Conservation (phyloP, 1,140 invertebrate genomes). For the Sarcophaga peregrina region DNA sequence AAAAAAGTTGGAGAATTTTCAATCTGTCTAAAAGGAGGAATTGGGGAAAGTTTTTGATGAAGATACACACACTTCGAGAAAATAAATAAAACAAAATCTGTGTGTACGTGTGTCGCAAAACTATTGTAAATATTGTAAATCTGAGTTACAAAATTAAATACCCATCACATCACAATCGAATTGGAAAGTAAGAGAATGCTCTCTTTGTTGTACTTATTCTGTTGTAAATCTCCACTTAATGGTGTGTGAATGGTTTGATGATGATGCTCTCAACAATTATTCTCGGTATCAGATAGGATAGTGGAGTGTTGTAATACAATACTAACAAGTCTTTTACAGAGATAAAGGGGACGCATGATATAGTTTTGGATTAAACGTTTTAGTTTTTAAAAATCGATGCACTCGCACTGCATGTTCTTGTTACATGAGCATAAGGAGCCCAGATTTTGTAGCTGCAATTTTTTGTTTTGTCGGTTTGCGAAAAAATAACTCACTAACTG, state of each 20-base stretch:
- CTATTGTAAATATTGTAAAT: background rate
- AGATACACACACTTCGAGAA: background rate
- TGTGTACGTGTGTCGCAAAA: background rate
- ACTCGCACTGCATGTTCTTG: conserved; percentile 66
- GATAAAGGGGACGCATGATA: background rate
- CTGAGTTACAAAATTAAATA: background rate
- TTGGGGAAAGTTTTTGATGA: background rate
- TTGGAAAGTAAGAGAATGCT: too few species aligned
- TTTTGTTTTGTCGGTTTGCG: background rate
- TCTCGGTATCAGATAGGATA: too few species aligned
- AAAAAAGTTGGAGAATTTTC: background rate
- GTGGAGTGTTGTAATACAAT: background rate
- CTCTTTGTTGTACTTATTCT: too few species aligned
- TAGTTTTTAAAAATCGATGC: conserved; percentile 45
- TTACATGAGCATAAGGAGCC: conserved; percentile 66
- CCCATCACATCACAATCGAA: too few species aligned
- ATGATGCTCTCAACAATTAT: too few species aligned
- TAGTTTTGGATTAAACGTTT: background rate
- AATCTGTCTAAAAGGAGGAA: background rate
- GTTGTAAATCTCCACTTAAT: too few species aligned
- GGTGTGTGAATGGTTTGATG: too few species aligned
- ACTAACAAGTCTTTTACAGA: background rate
- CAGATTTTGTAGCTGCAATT: conserved; percentile 58
- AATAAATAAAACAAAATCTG: too few species aligned
- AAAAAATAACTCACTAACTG: too few species aligned